Base-by-base conservation (phyloP, 2,797 vertebrate species). In the Acridotheres tristis region DNA sequence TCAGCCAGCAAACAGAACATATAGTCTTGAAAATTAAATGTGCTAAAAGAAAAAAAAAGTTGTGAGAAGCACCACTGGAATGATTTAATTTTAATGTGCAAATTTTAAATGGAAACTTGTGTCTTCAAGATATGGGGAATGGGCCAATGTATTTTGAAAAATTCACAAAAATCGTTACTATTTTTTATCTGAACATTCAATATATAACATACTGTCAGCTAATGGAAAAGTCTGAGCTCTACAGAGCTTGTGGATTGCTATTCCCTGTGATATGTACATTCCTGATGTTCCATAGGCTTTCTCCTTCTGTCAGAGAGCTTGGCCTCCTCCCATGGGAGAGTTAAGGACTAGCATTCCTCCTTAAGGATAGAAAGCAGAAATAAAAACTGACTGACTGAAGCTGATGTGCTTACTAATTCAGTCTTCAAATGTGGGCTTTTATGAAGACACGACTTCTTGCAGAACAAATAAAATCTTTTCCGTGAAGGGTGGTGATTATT, bases 401-500 rank as follows among this genome's bases (percentile, higher is more conserved):
- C 10, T 74, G 53, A 89, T 62, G 40, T 85, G 50, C 75, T 85
- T 88, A 40, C 71, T 90, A 89, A 90, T 94, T 93, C 71, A 61
- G 43, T 92, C 45, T 26, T 65, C 72, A 78, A 92, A 91, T 67
- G 32, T 34, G 38, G 57, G 51, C 62, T 94, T 93, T 90, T 85
- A 84, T 82, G 72, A 90, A 88, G 79, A 88, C 75, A 69, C 0
- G 7, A 51, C 61, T 94, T 92, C 84, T 90, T 66, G 78, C 23
- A 75, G 65, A 90, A 93, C 50, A 94, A 93, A 88, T 89, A 90
- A 86, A 93, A 69, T 82, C 51, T 95, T 69, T 85, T 61, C 67
- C 25, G 13, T 88, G 90, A 97, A 94, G 78, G 93, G 47, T 59
- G 57, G 78, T 91, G 50, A 92, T 96, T 96, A 88, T 81, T 94